Base-by-base conservation (phyloP, 2,113 vertebrate genomes). In the Eulemur rufifrons region DNA sequence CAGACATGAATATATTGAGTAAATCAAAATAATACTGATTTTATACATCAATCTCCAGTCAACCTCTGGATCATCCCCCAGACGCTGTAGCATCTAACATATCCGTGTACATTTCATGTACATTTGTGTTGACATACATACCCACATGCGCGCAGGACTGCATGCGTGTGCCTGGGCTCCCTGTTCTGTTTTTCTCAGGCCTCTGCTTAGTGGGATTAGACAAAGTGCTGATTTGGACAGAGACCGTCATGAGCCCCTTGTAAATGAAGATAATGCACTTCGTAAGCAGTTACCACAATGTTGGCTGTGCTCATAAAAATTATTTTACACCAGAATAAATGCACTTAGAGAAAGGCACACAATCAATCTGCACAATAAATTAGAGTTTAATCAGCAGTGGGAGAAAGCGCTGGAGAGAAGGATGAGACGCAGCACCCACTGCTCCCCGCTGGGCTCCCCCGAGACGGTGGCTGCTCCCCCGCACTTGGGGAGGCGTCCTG, bases 271-370 rank as follows among this genome's bases (percentile, higher is more conserved):
- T 27, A 98, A 98, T 97, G 95, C 93, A 71, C 69, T 50, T 95
- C 97, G 96, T 96, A 96, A 97, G 89, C 91, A 97, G 96, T 89
- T 98, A 95, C 93, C 97, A 93, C 96, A 97, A 97, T 97, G 96
- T 89, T 95, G 94, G 91, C 94, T 91, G 80, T 94, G 96, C 92
- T 96, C 92, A 95, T 59, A 74, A 97, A 98, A 98, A 98, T 98
- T 97, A 97, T 98, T 98, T 98, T 98, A 98, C 95, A 98, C 95
- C 85, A 97, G 96, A 97, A 97, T 97, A 98, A 98, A 94, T 96
- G 97, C 92, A 96, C 93, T 96, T 97, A 96, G 78, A 82, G 69
- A 95, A 96, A 97, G 85, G 81, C 9, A 83, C 93, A 96, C 91
- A 97, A 94, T 89, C 77, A 88, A 96, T 73, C 39, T 39, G 32